Evolutionary conservation across 2,888 invertebrate species (phyloP), one percentile per base, ranked within the genome.

Genomic region (Chrysina gloriosa): DNA sequence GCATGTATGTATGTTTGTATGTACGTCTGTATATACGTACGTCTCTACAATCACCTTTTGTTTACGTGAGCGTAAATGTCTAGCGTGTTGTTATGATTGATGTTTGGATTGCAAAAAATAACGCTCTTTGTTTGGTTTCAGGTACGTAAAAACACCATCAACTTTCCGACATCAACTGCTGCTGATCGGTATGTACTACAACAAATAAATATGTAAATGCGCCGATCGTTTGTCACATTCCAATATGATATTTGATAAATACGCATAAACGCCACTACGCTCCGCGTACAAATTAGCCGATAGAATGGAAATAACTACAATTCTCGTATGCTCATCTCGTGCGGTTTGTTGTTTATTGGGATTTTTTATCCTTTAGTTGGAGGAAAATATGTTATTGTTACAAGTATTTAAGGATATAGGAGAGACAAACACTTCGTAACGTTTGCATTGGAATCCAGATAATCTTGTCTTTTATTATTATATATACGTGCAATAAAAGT

Each of bases 71-170:
- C n/a, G n/a, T n/a, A n/a, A n/a, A n/a, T n/a, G n/a, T n/a, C n/a
- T n/a, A n/a, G n/a, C n/a, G n/a, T n/a, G 39, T 39, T 39, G n/a
- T 39, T 39, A 39, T 39, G 39, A 39, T 39, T 39, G 11, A 39
- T 39, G 11, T 14, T 39, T 39, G 11, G 39, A 39, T 14, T 14
- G 11, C 39, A n/a, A 39, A 39, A 39, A 11, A 14, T 39, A 39
- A 39, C 39, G 39, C n/a, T 39, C 39, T 39, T 39, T 39, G 39
- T 21, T 48, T 48, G 21, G 48, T 48, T 48, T 48, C 48, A 48
- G 48, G 48, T 48, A 48, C 11, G 48, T 48, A 19, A 23, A 3
- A 23, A 48, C 34, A n/a, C n/a, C n/a, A n/a, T n/a, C n/a, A n/a
- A n/a, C n/a, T n/a, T n/a, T n/a, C n/a, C n/a, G n/a, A n/a, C n/a